phyloP scores from a whole-genome alignment of 1,140 invertebrate species.

The Drosophila tani region DNA sequence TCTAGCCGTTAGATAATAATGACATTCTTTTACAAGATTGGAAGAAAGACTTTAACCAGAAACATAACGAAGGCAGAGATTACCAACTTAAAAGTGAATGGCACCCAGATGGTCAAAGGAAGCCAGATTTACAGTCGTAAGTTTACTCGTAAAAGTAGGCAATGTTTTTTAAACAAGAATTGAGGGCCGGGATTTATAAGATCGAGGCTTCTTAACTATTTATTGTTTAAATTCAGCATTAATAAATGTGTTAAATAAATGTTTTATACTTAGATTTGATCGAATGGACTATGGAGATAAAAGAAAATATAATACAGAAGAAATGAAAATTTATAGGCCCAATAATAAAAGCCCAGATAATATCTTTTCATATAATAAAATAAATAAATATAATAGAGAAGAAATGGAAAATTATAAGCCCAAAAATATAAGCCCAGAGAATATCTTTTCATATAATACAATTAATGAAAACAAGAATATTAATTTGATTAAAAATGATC shows the following conservation, averaged over 20 bases:
- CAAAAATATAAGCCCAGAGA: background rate
- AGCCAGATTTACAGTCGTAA: background rate
- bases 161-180: background rate
- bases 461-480: background rate
- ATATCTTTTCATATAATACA: background rate
- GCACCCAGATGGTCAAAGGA: background rate
- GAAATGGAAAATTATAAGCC: background rate
- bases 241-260: background rate
- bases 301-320: too few species aligned
- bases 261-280: background rate
- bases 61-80: too few species aligned
- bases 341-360: background rate
- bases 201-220: too few species aligned
- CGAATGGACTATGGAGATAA: too few species aligned
- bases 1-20: too few species aligned
- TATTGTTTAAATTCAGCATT: background rate
- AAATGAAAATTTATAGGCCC: background rate
- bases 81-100: too few species aligned
- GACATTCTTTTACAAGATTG: too few species aligned
- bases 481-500: background rate
- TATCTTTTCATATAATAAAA: background rate
- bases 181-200: background rate
- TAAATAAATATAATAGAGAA: background rate
- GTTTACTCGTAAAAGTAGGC: background rate
- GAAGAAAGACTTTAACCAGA: too few species aligned